Base-by-base conservation (phyloP, 2,797 vertebrate species). In the Myotis myotis region DNA sequence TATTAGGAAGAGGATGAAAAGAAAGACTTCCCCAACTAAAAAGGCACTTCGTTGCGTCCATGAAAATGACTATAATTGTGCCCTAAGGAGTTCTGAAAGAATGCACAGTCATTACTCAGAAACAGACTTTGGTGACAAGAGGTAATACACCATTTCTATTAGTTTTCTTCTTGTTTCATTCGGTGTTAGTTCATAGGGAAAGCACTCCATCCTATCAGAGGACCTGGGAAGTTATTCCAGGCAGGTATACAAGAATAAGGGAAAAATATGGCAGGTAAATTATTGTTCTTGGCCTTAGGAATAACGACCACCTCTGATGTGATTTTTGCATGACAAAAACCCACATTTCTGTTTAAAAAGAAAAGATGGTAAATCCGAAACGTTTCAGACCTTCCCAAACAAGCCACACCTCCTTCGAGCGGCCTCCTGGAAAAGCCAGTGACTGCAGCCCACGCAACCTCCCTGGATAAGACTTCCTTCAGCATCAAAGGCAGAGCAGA, bases 281-380 rank as follows among this genome's bases (percentile, higher is more conserved):
- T 60, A 1, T 89, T 96, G 49, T 91, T 95, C 62, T 68, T 97
- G 53, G 76, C 84, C 83, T 74, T 22, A 55, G 36, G 86, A 47
- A 74, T 94, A 85, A 19, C 78, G 84, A 20, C 55, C 89, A 79
- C 53, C 95, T 11, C n/a, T 41, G 91, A 87, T 28, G 44, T 87
- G 94, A 96, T 76, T 96, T 89, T 96, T 93, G 25, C 49, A 93
- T 30, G 8, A 94, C 33, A 0, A 87, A 96, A 82, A 6, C 49
- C n/a, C 79, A 2, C 84, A 85, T 47, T 53, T 87, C 25, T 93
- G 28, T 66, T 71, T 83, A 20, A 76, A 94, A 97, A 91, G n/a
- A 7, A 96, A 96, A 60, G 71, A 92, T 22, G 51, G 74, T 9
- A 76, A 95, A 91, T 89, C 19, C 62, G 49, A 96, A 97, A 96